Percentiles rank a stretch among this genome's conserved stretches.
These are phyloP conservation scores for Bicyclus anynana DNA, from an alignment of 1,140 invertebrate genomes.

Conservation along the genomic window DNA sequence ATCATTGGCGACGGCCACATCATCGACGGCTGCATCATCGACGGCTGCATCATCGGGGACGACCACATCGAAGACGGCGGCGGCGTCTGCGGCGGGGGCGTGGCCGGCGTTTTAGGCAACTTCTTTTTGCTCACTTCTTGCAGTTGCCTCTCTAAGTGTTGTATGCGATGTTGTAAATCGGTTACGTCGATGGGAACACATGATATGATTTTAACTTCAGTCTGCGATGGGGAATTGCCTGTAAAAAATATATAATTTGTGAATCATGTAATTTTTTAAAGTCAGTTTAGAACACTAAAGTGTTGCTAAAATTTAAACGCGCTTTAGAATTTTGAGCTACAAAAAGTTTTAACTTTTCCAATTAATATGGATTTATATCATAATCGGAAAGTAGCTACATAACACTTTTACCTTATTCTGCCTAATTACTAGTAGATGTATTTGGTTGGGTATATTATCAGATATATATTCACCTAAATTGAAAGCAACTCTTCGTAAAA, in stretches of 20 bases:
- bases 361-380: too few species aligned
- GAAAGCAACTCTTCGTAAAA: constrained; percentile 58
- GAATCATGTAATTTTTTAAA: not conserved
- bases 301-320: too few species aligned
- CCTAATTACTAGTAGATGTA: too few species aligned
- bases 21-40: too few species aligned
- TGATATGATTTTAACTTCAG: constrained; percentile 69
- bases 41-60: too few species aligned
- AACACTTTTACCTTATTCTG: too few species aligned
- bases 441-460: not conserved
- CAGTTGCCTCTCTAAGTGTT: constrained; percentile 50
- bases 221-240: constrained; percentile 66
- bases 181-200: constrained; percentile 69
- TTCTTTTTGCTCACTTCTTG: constrained; percentile 26
- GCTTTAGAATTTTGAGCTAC: too few species aligned
- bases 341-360: too few species aligned
- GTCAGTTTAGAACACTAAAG: too few species aligned
- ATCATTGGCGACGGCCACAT: too few species aligned
- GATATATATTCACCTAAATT: constrained; percentile 49
- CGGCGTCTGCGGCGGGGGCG: not conserved
- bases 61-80: too few species aligned
- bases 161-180: constrained; percentile 61
- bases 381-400: too few species aligned
- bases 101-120: not conserved
- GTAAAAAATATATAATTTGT: constrained; percentile 14